Conservation (phyloP, 2,888 invertebrate genomes). For the Apotomis capreana region DNA sequence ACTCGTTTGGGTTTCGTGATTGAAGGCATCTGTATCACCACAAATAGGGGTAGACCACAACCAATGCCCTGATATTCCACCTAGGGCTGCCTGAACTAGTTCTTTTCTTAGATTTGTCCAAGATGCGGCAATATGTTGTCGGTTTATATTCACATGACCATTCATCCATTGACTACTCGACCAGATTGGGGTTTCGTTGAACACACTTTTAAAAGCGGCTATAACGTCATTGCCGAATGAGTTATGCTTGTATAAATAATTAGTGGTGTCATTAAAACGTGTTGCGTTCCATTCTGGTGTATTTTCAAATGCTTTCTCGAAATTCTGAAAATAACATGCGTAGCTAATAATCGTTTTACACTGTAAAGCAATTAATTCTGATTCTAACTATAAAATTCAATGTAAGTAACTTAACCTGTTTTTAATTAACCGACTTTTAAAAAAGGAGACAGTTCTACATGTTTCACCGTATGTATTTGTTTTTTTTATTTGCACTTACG, state of each 20-base stretch:
- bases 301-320: slow-evolving; percentile 71
- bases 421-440: too few species aligned
- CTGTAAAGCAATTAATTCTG: too few species aligned
- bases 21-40: slow-evolving; percentile 78
- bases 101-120: slow-evolving; percentile 84
- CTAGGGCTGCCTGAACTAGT: slow-evolving; percentile 76
- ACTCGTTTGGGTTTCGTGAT: slow-evolving; percentile 63
- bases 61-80: slow-evolving; percentile 77
- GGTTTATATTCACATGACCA: slow-evolving; percentile 61
- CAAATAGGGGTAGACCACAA: slow-evolving; percentile 83
- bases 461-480: too few species aligned
- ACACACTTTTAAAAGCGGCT: slow-evolving; percentile 56
- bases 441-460: too few species aligned
- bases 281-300: slow-evolving; percentile 81
- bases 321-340: slow-evolving; percentile 57
- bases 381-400: too few species aligned
- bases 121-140: slow-evolving; percentile 80
- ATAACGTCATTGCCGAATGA: slow-evolving; percentile 81
- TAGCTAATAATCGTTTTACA: too few species aligned
- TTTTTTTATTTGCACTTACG: too few species aligned
- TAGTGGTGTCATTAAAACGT: slow-evolving; percentile 54
- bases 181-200: slow-evolving; percentile 53
- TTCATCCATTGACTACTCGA: slow-evolving; percentile 69
- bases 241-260: slow-evolving; percentile 79
- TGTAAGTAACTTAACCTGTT: too few species aligned